These are phyloP conservation scores for Alectura lathami DNA, from an alignment of 2,113 vertebrate species.

Conservation along the genomic window DNA sequence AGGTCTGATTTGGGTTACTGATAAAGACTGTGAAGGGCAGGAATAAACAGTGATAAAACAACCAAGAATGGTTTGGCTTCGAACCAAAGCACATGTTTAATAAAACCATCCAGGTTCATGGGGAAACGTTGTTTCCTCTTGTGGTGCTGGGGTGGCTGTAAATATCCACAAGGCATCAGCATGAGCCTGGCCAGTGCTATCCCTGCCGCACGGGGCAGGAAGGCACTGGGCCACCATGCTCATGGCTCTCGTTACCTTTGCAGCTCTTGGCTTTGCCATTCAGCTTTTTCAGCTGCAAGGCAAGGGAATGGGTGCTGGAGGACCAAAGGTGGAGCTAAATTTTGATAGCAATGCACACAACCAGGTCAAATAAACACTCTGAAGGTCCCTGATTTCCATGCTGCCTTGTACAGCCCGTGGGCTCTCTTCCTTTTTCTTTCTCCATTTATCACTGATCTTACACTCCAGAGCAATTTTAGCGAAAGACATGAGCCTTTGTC, in stretches of 20 bases:
- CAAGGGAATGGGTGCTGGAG: not conserved
- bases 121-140: not conserved
- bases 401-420: not conserved
- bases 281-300: not conserved
- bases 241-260: not conserved
- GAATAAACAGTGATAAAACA: slow-evolving; percentile 63
- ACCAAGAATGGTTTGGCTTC: not conserved
- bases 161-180: not conserved
- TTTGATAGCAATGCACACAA: not conserved
- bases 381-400: not conserved
- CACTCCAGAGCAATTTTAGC: not conserved
- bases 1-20: slow-evolving; percentile 49
- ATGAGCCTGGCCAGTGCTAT: no score
- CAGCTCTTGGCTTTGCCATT: not conserved
- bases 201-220: not conserved
- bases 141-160: not conserved
- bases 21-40: slow-evolving; percentile 59
- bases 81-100: slow-evolving; percentile 32
- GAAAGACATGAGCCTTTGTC: not conserved
- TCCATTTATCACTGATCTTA: not conserved
- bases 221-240: rapidly evolving
- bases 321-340: not conserved
- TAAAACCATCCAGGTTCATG: not conserved
- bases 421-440: not conserved
- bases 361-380: not conserved